A percentile compares a stretch with the other conserved stretches of the same genome.
Evolutionary conservation across 2,888 invertebrate genomes (phyloP).

Genomic region (Steinernema carpocapsae): DNA sequence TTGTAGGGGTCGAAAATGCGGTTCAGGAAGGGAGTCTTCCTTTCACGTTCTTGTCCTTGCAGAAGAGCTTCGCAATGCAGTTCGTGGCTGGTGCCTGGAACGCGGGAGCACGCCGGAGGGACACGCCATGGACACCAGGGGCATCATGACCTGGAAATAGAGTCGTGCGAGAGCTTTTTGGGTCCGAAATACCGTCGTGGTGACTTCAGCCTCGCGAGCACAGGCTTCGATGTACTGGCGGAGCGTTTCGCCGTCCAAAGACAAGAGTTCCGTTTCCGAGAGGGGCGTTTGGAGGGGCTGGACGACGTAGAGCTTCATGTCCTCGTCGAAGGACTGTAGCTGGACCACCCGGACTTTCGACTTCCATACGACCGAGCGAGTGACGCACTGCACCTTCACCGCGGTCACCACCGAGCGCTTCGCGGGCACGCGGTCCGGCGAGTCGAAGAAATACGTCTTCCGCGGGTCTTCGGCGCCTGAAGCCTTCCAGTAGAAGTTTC

Average conservation of each 20-base stretch:
- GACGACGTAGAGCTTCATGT: conserved; percentile 13
- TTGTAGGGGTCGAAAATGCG: background rate
- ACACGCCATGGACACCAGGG: background rate
- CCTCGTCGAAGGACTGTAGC: background rate
- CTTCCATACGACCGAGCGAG: background rate
- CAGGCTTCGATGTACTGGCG: background rate
- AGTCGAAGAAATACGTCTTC: background rate
- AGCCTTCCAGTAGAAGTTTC: conserved; percentile 20
- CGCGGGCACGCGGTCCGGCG: background rate
- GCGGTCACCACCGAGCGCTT: background rate
- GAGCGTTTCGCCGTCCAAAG: background rate
- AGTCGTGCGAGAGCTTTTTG: background rate
- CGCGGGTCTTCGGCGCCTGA: background rate
- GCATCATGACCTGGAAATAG: conserved; percentile 1
- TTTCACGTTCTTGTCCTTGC: background rate
- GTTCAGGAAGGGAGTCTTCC: background rate
- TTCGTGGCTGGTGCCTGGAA: background rate
- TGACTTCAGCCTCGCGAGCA: background rate
- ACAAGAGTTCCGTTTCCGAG: background rate
- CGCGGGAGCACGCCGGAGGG: background rate
- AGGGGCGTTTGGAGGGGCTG: background rate
- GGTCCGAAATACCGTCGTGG: too few species aligned
- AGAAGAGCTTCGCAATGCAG: background rate
- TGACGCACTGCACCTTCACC: background rate
- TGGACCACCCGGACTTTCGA: background rate